Base-by-base conservation (phyloP, 2,888 invertebrate species). In the Petrolisthes cinctipes region DNA sequence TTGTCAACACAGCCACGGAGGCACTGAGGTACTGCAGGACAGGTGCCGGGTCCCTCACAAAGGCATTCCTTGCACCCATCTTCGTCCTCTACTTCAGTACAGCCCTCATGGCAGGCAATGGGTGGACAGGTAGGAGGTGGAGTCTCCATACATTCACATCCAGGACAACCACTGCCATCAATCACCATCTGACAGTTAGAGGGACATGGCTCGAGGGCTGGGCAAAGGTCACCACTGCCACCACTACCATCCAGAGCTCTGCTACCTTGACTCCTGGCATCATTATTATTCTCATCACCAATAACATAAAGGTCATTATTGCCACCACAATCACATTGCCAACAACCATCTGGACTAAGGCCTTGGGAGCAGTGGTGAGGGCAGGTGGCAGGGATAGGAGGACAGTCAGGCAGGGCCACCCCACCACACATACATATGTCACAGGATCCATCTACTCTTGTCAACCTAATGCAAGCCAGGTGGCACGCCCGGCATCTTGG, bases 141-240 rank as follows among this genome's bases (percentile, higher is more conserved):
- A 17, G 80, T 66, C 14, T 80, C 75, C 4, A 23, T 56, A 53
- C 89, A 89, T n/a, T 80, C 82, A 82, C 89, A 89, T 3, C 82
- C 81, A 4, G 89, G 89, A 51, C 89, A 89, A 0, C 89, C 89
- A 23, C 75, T 71, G 53, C n/a, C 79, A 7, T 81, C 83, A 71
- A 84, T 23, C 11, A 84, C 75, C 53, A 17, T 71, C 84, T 89
- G 89, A 57, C 89, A 89, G 23, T 83, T 68, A 11, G 81, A 75
- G n/a, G 86, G 84, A 37, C 89, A 89, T n/a, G 89, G 78, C 4
- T 76, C 83, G 11, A 89, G 83, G n/a, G 89, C 57, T 17, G 86
- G 84, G 17, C 89, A 89, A 37, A 89, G 66, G 14, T 56, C 78
- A 56, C n/a, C 56, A 6, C 80, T 57, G 51, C 68, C 68, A 53